phyloP scores from a whole-genome alignment of 2,888 invertebrate species.

The Xestoiulus laeticollis region DNA sequence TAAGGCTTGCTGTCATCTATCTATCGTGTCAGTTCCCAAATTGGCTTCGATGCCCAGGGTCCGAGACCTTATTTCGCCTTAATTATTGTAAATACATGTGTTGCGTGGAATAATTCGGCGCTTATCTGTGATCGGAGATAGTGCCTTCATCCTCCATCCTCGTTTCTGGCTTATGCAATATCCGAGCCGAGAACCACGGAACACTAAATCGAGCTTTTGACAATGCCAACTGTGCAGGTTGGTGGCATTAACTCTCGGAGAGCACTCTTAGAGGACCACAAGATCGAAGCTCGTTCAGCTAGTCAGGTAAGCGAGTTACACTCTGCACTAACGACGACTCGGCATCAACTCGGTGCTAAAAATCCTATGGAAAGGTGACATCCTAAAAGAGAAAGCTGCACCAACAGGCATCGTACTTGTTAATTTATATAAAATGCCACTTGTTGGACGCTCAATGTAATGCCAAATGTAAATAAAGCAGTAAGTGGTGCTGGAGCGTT shows the following conservation, averaged over 20 bases:
- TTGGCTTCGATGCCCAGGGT: neutral
- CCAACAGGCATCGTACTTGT: neutral
- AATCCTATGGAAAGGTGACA: neutral
- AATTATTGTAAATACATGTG: neutral
- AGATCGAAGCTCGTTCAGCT: neutral
- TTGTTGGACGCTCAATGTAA: neutral
- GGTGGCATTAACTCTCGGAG: neutral
- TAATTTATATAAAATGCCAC: neutral
- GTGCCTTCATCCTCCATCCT: slow-evolving; percentile 23
- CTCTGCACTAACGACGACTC: neutral
- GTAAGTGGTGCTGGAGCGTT: neutral
- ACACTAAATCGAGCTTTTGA: slow-evolving; percentile 5
- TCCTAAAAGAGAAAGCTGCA: neutral
- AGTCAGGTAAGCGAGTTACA: neutral
- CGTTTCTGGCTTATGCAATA: slow-evolving; percentile 4
- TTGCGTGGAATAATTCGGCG: neutral
- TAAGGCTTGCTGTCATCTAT: too few relatives aligned
- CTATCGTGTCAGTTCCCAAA: too few relatives aligned
- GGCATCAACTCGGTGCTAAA: neutral
- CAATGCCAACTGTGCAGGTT: neutral
- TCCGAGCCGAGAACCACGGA: neutral
- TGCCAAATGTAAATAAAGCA: slow-evolving; percentile 37
- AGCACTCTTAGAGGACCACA: neutral
- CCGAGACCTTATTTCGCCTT: neutral
- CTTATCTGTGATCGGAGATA: neutral